Conservation (phyloP, 2,888 invertebrate species). For the Coenonympha arcania region DNA sequence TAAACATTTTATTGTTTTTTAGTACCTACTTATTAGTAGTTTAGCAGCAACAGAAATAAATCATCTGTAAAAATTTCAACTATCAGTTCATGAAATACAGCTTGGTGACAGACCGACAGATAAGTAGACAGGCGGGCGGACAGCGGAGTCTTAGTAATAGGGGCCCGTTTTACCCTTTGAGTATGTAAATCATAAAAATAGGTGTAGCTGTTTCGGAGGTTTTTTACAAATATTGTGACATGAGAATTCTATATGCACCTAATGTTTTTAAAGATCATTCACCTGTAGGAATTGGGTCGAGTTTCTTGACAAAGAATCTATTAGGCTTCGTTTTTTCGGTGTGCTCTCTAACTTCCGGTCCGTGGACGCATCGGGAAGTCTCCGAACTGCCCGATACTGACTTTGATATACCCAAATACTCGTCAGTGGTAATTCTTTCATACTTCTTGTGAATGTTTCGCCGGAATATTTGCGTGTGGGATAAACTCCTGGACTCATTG, state of each 20-base stretch:
- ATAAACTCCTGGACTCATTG: conserved; percentile 34
- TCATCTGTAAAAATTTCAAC: too few relatives aligned
- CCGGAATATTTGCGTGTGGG: conserved; percentile 49
- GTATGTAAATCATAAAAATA: too few relatives aligned
- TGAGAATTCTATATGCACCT: background rate
- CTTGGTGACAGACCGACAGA: too few relatives aligned
- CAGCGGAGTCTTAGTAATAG: too few relatives aligned
- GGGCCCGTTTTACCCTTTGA: too few relatives aligned
- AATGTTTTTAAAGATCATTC: background rate
- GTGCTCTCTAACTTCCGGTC: conserved; percentile 43
- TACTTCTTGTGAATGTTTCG: conserved; percentile 32
- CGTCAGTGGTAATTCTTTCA: conserved; percentile 38
- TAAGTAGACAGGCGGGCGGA: too few relatives aligned
- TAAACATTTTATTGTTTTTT: too few relatives aligned
- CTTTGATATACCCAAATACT: conserved; percentile 41
- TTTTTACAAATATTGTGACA: too few relatives aligned
- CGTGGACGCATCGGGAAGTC: conserved; percentile 47
- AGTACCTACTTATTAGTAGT: too few relatives aligned
- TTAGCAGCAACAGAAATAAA: too few relatives aligned
- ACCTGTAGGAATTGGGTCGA: conserved; percentile 47
- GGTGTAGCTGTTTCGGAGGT: too few relatives aligned
- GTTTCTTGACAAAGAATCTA: conserved; percentile 42
- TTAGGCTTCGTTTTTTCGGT: conserved; percentile 43
- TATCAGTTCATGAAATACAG: too few relatives aligned
- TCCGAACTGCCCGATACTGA: conserved; percentile 48